These are phyloP conservation scores for Lucilia cuprina DNA, from an alignment of 1,140 invertebrate genomes.

Conservation along the genomic window DNA sequence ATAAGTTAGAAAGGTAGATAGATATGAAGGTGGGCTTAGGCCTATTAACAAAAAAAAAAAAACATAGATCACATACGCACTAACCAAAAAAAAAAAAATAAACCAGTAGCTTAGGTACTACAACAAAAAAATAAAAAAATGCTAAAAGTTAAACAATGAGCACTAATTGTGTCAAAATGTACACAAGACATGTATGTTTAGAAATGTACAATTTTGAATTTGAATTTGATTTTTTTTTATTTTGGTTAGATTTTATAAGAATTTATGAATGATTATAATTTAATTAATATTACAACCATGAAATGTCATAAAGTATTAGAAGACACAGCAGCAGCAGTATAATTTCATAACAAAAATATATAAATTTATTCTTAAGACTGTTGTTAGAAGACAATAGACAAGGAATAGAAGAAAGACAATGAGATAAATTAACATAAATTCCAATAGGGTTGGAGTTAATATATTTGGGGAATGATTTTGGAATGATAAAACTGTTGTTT, in stretches of 20 bases:
- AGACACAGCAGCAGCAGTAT: too few relatives aligned
- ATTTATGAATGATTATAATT: background rate
- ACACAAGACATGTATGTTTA: conserved; percentile 14
- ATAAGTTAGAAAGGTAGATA: background rate
- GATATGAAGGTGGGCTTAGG: background rate
- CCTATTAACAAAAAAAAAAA: background rate
- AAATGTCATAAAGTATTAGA: background rate
- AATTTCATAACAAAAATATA: too few relatives aligned
- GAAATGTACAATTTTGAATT: conserved; percentile 4
- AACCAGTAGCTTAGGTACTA: background rate
- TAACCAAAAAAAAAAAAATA: background rate
- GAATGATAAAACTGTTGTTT: background rate
- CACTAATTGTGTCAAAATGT: conserved; percentile 14
- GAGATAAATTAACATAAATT: background rate
- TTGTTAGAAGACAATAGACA: too few relatives aligned
- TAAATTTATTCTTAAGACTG: too few relatives aligned
- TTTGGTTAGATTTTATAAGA: background rate
- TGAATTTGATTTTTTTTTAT: background rate
- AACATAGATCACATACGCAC: background rate
- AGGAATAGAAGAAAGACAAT: too few relatives aligned
- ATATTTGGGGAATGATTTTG: background rate
- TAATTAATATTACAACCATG: background rate
- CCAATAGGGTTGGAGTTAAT: background rate
- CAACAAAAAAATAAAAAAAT: background rate
- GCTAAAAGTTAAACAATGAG: background rate